Evolutionary conservation across 1,140 invertebrate genomes (phyloP).

Genomic region (Apis florea): DNA sequence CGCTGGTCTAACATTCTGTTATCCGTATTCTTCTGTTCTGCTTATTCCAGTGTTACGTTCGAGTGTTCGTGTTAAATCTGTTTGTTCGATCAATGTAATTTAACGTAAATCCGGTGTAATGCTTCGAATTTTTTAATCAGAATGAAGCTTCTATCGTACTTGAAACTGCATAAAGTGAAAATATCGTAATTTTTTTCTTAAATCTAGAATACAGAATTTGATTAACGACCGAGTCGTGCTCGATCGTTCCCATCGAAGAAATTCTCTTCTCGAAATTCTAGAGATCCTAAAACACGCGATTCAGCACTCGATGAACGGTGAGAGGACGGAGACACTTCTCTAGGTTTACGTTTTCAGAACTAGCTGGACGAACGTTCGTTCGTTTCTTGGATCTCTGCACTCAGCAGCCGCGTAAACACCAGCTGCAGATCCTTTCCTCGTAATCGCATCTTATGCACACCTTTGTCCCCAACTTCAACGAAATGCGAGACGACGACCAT

Average conservation of each 20-base stretch:
- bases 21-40: background rate
- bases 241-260: background rate
- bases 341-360: conserved; percentile 69
- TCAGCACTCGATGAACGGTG: background rate
- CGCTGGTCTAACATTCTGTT: background rate
- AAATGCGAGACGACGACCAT: background rate
- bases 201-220: background rate
- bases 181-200: background rate
- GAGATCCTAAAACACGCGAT: background rate
- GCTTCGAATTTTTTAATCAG: too few species aligned
- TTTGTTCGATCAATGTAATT: too few species aligned
- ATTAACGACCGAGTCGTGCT: too few species aligned
- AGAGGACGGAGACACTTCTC: conserved; percentile 10
- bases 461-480: background rate
- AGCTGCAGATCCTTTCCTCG: conserved; percentile 60
- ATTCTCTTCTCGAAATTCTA: conserved; percentile 7
- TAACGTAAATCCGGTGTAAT: too few species aligned
- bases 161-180: too few species aligned
- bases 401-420: conserved; percentile 63
- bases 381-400: conserved; percentile 67
- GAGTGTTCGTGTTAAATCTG: background rate
- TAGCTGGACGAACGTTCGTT: conserved; percentile 50
- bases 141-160: too few species aligned
- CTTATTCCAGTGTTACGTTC: too few species aligned
- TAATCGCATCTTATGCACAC: conserved; percentile 36